These are phyloP conservation scores for Spodoptera picta DNA, from an alignment of 2,888 invertebrate species.

Conservation along the genomic window DNA sequence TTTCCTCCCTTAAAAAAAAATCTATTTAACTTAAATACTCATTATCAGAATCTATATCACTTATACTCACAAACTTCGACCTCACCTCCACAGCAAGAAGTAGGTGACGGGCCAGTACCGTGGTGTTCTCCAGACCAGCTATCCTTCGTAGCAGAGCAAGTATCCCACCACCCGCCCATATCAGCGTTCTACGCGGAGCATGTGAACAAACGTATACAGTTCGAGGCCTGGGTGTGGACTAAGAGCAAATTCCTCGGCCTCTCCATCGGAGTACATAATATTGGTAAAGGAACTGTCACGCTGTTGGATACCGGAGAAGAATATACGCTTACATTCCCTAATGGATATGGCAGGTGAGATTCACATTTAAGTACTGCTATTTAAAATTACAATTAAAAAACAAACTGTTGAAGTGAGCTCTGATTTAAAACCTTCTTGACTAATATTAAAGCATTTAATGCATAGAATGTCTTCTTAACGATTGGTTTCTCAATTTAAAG, in stretches of 20 bases:
- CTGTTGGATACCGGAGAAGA: constrained; percentile 97
- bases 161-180: constrained; percentile 99
- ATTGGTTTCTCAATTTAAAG: no score
- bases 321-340: constrained; percentile 98
- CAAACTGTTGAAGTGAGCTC: no score
- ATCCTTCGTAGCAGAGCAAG: constrained; percentile 98
- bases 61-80: no score
- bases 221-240: constrained; percentile 99
- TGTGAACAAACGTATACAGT: constrained; percentile 96
- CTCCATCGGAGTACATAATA: constrained; percentile 99
- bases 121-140: constrained; percentile 97
- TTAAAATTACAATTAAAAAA: no score
- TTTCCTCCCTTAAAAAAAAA: no score
- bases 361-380: no score
- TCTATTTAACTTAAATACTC: no score
- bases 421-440: no score
- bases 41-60: no score
- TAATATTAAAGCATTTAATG: no score
- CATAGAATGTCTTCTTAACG: no score
- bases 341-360: constrained; percentile 96
- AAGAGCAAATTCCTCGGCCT: constrained; percentile 99
- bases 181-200: constrained; percentile 99
- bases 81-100: constrained; percentile 73
- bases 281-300: constrained; percentile 97
- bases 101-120: constrained; percentile 95